Conservation (phyloP, 2,113 vertebrate genomes). For the Chaetodon auriga region DNA sequence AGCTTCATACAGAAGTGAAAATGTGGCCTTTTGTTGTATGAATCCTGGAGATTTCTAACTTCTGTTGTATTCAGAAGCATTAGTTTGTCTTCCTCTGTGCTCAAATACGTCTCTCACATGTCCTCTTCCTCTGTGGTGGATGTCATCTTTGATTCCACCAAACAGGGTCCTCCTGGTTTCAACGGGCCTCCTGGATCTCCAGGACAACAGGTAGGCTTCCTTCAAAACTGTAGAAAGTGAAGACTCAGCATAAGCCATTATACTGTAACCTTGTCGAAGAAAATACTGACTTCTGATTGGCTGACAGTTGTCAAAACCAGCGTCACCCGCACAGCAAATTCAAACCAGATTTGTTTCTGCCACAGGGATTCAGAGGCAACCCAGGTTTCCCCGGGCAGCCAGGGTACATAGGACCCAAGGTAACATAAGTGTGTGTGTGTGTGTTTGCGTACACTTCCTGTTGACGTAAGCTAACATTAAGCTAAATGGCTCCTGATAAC, state of each 20-base stretch:
- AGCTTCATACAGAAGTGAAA: neutral
- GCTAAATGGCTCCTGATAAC: neutral
- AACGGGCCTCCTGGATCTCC: slow-evolving; percentile 85
- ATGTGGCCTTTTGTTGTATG: neutral
- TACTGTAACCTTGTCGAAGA: neutral
- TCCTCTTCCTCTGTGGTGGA: slow-evolving; percentile 46
- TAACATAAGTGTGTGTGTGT: slow-evolving; percentile 61
- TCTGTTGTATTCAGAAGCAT: neutral
- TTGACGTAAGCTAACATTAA: neutral
- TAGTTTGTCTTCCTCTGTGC: neutral
- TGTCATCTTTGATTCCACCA: slow-evolving; percentile 9
- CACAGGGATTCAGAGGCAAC: slow-evolving; percentile 83
- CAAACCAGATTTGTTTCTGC: neutral
- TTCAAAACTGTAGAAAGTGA: neutral
- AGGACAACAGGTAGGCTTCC: slow-evolving; percentile 85
- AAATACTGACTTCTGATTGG: neutral
- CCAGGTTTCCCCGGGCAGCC: slow-evolving; percentile 82
- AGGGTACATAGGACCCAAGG: slow-evolving; percentile 89
- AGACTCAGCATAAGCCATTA: neutral
- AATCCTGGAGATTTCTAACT: neutral
- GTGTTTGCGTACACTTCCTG: neutral
- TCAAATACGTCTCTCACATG: neutral
- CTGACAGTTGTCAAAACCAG: neutral
- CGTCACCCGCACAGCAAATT: neutral
- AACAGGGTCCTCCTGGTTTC: slow-evolving; percentile 89